These are phyloP conservation scores for Tychaedon coryphoeus DNA, from an alignment of 2,113 vertebrate species.

Conservation along the genomic window DNA sequence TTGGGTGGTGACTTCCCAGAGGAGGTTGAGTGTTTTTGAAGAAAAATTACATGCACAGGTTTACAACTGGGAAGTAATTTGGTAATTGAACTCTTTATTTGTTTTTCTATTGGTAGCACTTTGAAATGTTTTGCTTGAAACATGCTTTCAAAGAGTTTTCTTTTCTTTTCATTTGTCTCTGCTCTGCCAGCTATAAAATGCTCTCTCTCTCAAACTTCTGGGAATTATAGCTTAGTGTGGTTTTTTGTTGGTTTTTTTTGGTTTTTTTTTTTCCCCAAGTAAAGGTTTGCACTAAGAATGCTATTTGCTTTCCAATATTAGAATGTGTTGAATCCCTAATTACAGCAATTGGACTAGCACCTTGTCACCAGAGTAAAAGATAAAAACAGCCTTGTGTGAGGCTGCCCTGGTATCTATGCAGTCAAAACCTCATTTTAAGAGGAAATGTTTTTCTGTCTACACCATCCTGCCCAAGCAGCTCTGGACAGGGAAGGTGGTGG, in stretches of 20 bases:
- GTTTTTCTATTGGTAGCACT: background rate
- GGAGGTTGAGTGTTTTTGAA: background rate
- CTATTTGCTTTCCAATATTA: conserved; percentile 1
- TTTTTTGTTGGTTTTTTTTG: too few relatives aligned
- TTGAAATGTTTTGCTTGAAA: background rate
- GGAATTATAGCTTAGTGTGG: background rate
- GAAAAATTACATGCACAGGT: background rate
- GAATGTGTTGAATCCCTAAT: conserved; percentile 12
- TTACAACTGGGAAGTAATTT: background rate
- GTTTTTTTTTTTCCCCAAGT: background rate
- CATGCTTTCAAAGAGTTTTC: background rate
- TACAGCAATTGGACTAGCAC: background rate
- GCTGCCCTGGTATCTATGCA: background rate
- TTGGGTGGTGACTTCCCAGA: background rate
- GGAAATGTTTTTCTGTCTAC: background rate
- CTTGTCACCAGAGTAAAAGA: background rate
- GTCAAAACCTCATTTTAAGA: background rate
- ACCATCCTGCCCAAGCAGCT: background rate
- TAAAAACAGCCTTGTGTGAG: background rate
- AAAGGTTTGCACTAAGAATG: background rate
- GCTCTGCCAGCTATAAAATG: background rate
- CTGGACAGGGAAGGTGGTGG: background rate
- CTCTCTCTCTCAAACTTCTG: background rate
- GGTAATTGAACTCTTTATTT: background rate
- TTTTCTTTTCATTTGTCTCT: conserved; percentile 24